Evolutionary conservation across 1,140 invertebrate genomes (phyloP), one percentile per base, ranked within the genome.

Genomic region (Lanistes nyassanus): DNA sequence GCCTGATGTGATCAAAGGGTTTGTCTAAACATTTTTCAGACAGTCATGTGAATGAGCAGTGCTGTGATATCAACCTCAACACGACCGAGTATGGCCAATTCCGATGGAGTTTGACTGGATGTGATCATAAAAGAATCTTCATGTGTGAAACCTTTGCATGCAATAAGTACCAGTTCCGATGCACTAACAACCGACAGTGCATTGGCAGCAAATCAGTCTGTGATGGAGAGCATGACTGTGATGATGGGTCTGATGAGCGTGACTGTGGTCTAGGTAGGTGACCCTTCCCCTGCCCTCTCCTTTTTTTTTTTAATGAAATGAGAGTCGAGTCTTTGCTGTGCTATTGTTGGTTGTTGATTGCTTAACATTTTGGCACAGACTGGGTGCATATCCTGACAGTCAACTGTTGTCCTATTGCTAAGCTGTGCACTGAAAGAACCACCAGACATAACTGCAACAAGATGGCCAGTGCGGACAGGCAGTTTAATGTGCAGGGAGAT

Each of bases 221-320:
- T 77, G 76, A 77, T 70, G 76, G 76, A 23, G 19, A 60, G 37
- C 51, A 47, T 19, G 76, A 77, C 71, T 77, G 76, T 64, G 26
- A 69, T 55, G 76, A 77, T 56, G 76, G 76, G 29, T 67, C 60
- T 47, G 76, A 77, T 70, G 76, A 77, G 47, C 39, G 53, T 39
- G 36, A 60, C 21, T 77, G 76, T 64, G 56, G 51, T 21, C 6
- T 36, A 39, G 71, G 76, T 74, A 39, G 34, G 47, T 56, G 70
- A 47, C n/a, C n/a, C n/a, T n/a, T n/a, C n/a, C n/a, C n/a, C n/a
- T n/a, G n/a, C n/a, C n/a, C n/a, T n/a, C n/a, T n/a, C n/a, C n/a
- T n/a, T n/a, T n/a, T n/a, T n/a, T n/a, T n/a, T n/a, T n/a, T n/a
- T n/a, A n/a, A n/a, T n/a, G n/a, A n/a, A n/a, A n/a, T n/a, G n/a